phyloP scores from a whole-genome alignment of 2,113 vertebrate genomes.

The Callorhinus ursinus region DNA sequence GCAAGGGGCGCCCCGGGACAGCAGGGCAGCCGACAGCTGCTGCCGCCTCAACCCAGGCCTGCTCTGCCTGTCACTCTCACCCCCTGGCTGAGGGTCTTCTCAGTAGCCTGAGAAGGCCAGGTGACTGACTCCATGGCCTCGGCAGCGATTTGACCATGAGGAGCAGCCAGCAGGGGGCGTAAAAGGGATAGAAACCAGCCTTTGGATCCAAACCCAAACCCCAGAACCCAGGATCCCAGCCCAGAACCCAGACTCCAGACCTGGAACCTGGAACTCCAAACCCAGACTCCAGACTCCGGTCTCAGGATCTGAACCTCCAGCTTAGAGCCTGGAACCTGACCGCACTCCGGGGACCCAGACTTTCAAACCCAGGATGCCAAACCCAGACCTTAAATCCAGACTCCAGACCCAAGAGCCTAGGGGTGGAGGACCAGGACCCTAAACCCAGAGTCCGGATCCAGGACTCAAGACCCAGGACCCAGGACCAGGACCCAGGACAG shows the following conservation, averaged over 20 bases:
- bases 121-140: rapidly evolving
- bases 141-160: not conserved
- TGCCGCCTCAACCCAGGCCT: no score
- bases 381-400: not conserved
- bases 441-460: not conserved
- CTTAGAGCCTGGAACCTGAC: not conserved
- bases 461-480: not conserved
- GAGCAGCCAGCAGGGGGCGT: slow-evolving; percentile 62
- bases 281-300: not conserved
- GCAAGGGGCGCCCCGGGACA: not conserved
- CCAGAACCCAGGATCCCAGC: not conserved
- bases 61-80: not conserved
- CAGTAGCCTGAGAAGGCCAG: not conserved
- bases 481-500: not conserved
- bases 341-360: not conserved
- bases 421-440: not conserved
- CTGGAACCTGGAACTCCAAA: not conserved
- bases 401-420: not conserved
- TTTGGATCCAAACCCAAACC: not conserved
- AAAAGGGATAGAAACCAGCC: slow-evolving; percentile 25
- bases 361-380: not conserved
- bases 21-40: no score
- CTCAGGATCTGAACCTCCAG: not conserved
- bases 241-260: not conserved
- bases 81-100: no score